These are phyloP conservation scores for Eupleurogrammus muticus DNA, from an alignment of 2,797 vertebrate genomes.

Conservation along the genomic window DNA sequence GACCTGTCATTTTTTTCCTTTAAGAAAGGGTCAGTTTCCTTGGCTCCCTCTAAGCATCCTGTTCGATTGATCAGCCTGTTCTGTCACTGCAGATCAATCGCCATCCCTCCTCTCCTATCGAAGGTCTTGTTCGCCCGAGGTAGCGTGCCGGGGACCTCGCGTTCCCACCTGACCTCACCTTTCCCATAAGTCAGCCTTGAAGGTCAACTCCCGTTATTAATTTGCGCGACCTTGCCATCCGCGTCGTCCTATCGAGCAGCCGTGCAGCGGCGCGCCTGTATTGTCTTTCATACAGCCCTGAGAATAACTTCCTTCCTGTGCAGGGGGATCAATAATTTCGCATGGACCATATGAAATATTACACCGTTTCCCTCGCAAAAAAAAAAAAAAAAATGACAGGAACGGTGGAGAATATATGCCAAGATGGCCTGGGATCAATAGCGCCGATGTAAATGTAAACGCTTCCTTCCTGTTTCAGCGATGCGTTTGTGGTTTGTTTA, in stretches of 20 bases:
- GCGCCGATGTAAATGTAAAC: slow-evolving; percentile 65
- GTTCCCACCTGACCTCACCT: slow-evolving; percentile 61
- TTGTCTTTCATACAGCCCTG: slow-evolving; percentile 74
- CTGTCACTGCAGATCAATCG: slow-evolving; percentile 64
- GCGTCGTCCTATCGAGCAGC: slow-evolving; percentile 61
- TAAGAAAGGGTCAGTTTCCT: slow-evolving; percentile 32
- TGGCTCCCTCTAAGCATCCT: slow-evolving; percentile 26
- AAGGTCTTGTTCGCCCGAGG: slow-evolving; percentile 52
- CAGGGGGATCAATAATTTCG: slow-evolving; percentile 72
- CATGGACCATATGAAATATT: slow-evolving; percentile 68
- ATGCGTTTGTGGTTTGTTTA: slow-evolving; percentile 37
- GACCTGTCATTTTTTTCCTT: slow-evolving; percentile 12
- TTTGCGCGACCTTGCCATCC: slow-evolving; percentile 67
- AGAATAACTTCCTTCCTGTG: slow-evolving; percentile 80
- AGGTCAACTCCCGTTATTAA: slow-evolving; percentile 69
- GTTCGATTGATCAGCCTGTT: slow-evolving; percentile 52
- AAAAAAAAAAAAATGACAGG: too few relatives aligned
- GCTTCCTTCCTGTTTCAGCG: slow-evolving; percentile 45
- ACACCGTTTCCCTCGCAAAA: slow-evolving; percentile 45
- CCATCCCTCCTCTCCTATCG: slow-evolving; percentile 48
- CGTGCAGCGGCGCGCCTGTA: slow-evolving; percentile 34
- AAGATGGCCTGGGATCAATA: slow-evolving; percentile 68
- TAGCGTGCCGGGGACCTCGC: slow-evolving; percentile 39
- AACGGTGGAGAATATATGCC: slow-evolving; percentile 59
- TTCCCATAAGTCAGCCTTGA: slow-evolving; percentile 57